A percentile compares a stretch with the other conserved stretches of the same genome.
Conservation (phyloP, 2,888 invertebrate species). For the Antitype chi region DNA sequence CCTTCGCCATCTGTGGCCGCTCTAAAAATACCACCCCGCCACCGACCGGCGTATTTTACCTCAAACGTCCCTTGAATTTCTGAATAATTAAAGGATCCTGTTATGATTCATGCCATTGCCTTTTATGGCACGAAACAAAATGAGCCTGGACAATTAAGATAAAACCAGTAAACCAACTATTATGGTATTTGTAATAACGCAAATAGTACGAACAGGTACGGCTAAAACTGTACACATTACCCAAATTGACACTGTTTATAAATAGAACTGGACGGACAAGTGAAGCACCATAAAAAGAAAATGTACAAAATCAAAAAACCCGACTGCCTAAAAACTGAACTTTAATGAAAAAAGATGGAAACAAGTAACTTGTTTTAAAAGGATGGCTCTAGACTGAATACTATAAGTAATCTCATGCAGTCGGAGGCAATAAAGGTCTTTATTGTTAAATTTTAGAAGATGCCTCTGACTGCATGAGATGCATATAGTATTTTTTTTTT, state of each 20-base stretch:
- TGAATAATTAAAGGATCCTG: constrained; percentile 71
- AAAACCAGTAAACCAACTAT: constrained; percentile 25
- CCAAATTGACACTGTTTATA: constrained; percentile 22
- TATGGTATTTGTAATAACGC: constrained; percentile 1
- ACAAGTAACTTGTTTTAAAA: too few relatives aligned
- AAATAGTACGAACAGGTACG: constrained; percentile 4
- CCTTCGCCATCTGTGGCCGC: constrained; percentile 86
- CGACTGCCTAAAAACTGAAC: too few relatives aligned
- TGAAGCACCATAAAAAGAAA: neutral
- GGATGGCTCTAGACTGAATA: too few relatives aligned
- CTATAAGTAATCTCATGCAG: too few relatives aligned
- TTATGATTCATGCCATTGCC: constrained; percentile 62
- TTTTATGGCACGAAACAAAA: constrained; percentile 52
- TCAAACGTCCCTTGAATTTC: constrained; percentile 67
- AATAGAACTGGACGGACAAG: constrained; percentile 2
- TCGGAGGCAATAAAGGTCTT: too few relatives aligned
- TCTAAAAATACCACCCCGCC: constrained; percentile 82
- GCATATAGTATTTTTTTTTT: too few relatives aligned
- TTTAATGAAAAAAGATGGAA: too few relatives aligned
- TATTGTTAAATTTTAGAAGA: too few relatives aligned
- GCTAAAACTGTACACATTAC: neutral
- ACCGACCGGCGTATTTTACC: constrained; percentile 69
- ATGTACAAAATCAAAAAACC: too few relatives aligned
- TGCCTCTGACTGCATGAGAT: too few relatives aligned
- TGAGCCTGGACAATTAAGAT: constrained; percentile 40